Base-by-base conservation (phyloP, 2,888 invertebrate genomes). In the Ichneumoninae sp. region DNA sequence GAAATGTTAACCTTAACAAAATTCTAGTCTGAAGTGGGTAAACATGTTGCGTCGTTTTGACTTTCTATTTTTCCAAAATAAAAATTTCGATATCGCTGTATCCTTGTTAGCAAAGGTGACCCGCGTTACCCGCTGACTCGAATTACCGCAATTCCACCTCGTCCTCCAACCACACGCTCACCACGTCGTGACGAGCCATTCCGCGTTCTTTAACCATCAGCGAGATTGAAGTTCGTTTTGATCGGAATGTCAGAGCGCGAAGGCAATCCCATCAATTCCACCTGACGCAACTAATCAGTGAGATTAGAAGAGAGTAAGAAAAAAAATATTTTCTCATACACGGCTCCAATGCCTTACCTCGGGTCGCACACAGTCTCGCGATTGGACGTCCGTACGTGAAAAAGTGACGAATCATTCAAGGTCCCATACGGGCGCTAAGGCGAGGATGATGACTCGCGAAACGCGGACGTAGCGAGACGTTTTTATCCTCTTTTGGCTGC, bases 261-360 rank as follows among this genome's bases (percentile, higher is more conserved):
- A 33, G 47, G 65, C 30, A 65, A 50, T 65, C 19, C 74, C 74
- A 71, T 72, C 80, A 74, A 74, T 80, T 66, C 36, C 40, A 54
- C 52, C 52, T 74, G 80, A 74, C 57, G 68, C 80, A 33, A 68
- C 74, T 74, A 72, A 80, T 80, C 80, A 80, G 80, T 30, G 80
- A 74, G 68, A 80, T 80, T 80, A 72, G 54, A 79, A 71, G 47
- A 30, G 22, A 16, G 52, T 10, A 69, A 54, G 40, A 30, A 60
- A 54, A 50, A 60, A 60, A 69, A 40, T 7, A 8, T 10, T 7
- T 69, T 69, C 30, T 19, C 30, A 57, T 68, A n/a, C n/a, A 68
- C 22, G 30, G n/a, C 57, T 62, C 1, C 30, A n/a, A 19, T 33
- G 30, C 22, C 30, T 47, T 33, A 13, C 26, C 26, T 13, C 33